Percentiles rank a stretch among this genome's conserved stretches.
Conservation (phyloP, 2,888 invertebrate species). For the Acleris laterana region DNA sequence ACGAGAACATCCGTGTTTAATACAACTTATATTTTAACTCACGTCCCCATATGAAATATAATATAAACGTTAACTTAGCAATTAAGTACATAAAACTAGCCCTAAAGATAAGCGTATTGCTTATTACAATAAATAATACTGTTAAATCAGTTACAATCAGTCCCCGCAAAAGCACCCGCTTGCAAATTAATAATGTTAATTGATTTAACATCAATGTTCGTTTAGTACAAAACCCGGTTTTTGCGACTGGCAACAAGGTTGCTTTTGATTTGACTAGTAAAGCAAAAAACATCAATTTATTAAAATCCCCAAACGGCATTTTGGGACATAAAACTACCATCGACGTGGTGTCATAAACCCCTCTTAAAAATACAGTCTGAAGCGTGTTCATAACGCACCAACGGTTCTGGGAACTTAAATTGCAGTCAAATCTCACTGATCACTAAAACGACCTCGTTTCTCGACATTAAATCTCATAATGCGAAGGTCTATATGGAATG, state of each 20-base stretch:
- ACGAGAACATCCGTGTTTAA: constrained; percentile 22
- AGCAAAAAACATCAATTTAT: too few species aligned
- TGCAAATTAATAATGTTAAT: too few species aligned
- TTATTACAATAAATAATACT: constrained; percentile 28
- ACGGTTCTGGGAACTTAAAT: too few species aligned
- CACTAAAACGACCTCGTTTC: too few species aligned
- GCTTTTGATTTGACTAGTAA: too few species aligned
- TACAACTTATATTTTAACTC: constrained; percentile 5
- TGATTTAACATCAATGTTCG: too few species aligned
- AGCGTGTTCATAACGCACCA: neutral
- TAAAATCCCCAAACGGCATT: neutral
- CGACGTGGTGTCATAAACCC: neutral
- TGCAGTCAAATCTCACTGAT: too few species aligned
- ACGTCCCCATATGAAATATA: constrained; percentile 3
- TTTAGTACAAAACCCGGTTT: too few species aligned
- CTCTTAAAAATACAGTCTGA: neutral
- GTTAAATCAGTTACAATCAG: constrained; percentile 25
- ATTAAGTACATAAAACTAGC: constrained; percentile 22
- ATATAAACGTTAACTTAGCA: constrained; percentile 18
- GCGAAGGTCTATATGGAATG: too few species aligned
- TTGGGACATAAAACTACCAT: neutral
- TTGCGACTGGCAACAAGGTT: too few species aligned
- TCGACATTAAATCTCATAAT: too few species aligned
- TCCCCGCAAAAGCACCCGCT: constrained; percentile 2
- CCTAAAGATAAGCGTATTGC: constrained; percentile 22